phyloP scores from a whole-genome alignment of 2,888 invertebrate species.

The Agrilus biguttatus region DNA sequence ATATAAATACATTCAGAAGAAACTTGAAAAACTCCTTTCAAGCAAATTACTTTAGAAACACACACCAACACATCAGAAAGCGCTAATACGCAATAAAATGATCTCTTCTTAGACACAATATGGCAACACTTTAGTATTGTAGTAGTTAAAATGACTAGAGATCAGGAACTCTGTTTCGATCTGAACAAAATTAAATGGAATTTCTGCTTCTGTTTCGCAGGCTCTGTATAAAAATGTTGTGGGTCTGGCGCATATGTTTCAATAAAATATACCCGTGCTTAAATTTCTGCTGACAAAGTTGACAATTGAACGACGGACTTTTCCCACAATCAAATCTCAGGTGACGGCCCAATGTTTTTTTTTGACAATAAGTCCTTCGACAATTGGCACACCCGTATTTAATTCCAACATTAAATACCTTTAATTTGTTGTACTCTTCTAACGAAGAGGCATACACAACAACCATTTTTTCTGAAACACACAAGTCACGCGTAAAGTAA shows the following conservation, averaged over 20 bases:
- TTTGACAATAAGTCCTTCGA: conserved; percentile 26
- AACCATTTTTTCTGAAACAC: neutral
- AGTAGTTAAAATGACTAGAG: no score
- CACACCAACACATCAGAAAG: no score
- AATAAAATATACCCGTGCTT: conserved; percentile 25
- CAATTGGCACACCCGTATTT: conserved; percentile 25
- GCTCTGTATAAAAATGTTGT: conserved; percentile 19
- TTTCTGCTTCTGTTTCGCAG: conserved; percentile 6
- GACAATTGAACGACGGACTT: conserved; percentile 24
- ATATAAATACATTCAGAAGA: no score
- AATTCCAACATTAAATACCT: conserved; percentile 21
- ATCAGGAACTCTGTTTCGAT: no score
- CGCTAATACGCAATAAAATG: no score
- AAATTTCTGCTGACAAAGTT: conserved; percentile 20
- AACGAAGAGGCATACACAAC: conserved; percentile 24
- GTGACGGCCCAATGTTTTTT: conserved; percentile 31
- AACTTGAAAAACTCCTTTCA: no score
- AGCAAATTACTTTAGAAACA: no score
- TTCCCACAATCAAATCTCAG: conserved; percentile 34
- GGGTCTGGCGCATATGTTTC: conserved; percentile 24
- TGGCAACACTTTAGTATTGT: no score
- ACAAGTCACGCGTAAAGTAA: no score
- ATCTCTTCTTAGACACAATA: no score
- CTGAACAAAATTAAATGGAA: no score
- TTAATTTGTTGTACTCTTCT: conserved; percentile 25